These are phyloP conservation scores for Agriopis marginaria DNA, from an alignment of 2,888 invertebrate species.

Conservation along the genomic window DNA sequence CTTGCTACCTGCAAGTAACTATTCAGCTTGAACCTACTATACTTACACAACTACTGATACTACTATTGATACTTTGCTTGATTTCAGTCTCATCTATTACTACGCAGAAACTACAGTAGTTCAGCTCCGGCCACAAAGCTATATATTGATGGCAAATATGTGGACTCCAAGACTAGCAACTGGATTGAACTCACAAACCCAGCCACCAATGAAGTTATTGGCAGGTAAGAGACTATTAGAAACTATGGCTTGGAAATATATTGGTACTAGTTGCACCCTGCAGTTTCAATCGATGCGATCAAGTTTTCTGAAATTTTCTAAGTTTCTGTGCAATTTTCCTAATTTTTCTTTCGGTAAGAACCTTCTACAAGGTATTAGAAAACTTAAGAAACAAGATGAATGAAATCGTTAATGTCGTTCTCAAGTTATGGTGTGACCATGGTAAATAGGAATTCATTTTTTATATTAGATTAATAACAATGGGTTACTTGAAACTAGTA, in stretches of 20 bases:
- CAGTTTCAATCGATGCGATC: no score
- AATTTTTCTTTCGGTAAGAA: no score
- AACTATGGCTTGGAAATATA: not conserved
- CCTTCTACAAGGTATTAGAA: no score
- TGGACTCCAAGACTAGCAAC: slow-evolving; percentile 96
- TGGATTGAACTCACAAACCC: slow-evolving; percentile 99
- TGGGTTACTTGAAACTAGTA: no score
- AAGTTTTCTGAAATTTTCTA: no score
- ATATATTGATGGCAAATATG: slow-evolving; percentile 97
- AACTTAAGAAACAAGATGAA: no score
- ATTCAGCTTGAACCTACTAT: not conserved
- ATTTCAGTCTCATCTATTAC: slow-evolving; percentile 66
- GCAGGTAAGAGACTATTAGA: slow-evolving; percentile 72
- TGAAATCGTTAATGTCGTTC: no score
- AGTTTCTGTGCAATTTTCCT: no score
- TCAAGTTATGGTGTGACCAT: no score
- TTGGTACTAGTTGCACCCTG: no score
- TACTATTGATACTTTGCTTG: not conserved
- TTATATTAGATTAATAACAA: no score
- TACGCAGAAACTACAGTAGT: slow-evolving; percentile 83
- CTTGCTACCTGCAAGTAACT: not conserved
- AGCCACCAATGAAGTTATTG: slow-evolving; percentile 94
- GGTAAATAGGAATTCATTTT: no score
- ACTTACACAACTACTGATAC: not conserved
- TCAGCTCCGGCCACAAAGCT: slow-evolving; percentile 94